These are phyloP conservation scores for Thunnus thynnus DNA, from an alignment of 2,113 vertebrate species.

Conservation along the genomic window DNA sequence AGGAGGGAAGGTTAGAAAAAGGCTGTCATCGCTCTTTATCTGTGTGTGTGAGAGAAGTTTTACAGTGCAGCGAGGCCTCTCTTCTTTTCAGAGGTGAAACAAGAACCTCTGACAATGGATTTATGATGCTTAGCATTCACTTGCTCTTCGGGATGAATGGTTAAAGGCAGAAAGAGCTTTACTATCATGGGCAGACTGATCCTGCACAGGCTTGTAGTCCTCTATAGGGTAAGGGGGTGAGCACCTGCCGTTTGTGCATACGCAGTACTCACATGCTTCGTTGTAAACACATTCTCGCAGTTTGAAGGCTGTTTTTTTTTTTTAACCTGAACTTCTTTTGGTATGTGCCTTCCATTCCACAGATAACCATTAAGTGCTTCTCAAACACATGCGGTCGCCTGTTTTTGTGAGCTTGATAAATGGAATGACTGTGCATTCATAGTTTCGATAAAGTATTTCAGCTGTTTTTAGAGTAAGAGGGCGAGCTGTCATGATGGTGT, in stretches of 20 bases:
- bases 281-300: conserved; percentile 21
- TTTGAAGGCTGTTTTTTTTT: conserved; percentile 1
- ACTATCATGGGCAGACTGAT: conserved; percentile 28
- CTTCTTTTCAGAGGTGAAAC: conserved; percentile 48
- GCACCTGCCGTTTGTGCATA: conserved; percentile 38
- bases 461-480: conserved; percentile 48
- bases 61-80: conserved; percentile 15
- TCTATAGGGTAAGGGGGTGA: conserved; percentile 3
- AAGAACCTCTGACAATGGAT: conserved; percentile 41
- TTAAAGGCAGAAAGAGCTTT: conserved; percentile 32
- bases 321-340: conserved; percentile 21
- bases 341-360: conserved; percentile 60
- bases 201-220: conserved; percentile 15
- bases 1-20: conserved; percentile 34
- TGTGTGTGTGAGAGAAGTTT: conserved; percentile 52
- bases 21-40: conserved; percentile 52
- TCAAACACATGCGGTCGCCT: conserved; percentile 20
- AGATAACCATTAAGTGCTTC: conserved; percentile 42
- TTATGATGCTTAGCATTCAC: conserved; percentile 45
- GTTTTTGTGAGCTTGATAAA: neutral
- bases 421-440: neutral
- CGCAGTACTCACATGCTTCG: conserved; percentile 15
- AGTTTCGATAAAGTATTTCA: conserved; percentile 37
- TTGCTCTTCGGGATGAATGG: conserved; percentile 30
- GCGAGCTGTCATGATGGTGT: conserved; percentile 14